Base-by-base conservation (phyloP, 1,140 invertebrate species). In the Pseudomyrmex cubaensis region DNA sequence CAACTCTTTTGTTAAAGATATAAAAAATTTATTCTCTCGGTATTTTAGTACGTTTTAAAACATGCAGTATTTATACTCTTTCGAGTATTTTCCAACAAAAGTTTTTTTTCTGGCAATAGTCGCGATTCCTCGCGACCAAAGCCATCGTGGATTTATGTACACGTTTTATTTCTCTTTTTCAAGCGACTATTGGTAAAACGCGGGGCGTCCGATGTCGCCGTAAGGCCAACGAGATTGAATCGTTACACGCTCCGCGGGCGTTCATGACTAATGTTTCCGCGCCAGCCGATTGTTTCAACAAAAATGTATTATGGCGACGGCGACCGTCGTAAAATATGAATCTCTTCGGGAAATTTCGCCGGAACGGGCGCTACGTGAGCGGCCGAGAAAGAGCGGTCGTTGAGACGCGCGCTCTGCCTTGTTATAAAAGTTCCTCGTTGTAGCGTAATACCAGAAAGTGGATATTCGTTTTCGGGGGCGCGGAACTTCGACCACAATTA, bases 371-470 rank as follows among this genome's bases (percentile, higher is more conserved):
- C 57, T 62, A 85, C 85, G 83, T 74, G 69, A 15, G 57, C 73
- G 48, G 25, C 35, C 46, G 62, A 50, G 35, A 75, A 87, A 78
- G 52, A 20, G 25, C 62, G 48, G 57, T 52, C 48, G 61, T 54
- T 46, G 74, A 44, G 54, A 57, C 50, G 20, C 67, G 48, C 22
- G 44, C 46, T 57, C 44, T 70, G 54, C 64, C 64, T 87, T 87
- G 75, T 87, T 87, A 87, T 80, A 87, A 82, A 88, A 88, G 85
- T 88, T 88, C 75, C 62, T 52, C 56, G 73, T 63, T 73, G 85
- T 67, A 35, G 80, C 67, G 44, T 74, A 84, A 87, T 84, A 69
- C 69, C 63, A 64, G 82, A 88, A 82, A 87, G 70, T 85, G 82
- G 74, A 70, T 88, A 85, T 85, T 70, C 86, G 83, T 88, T 87